Evolutionary conservation across 1,140 invertebrate genomes (phyloP).

Genomic region (Geopemphigus sp.): DNA sequence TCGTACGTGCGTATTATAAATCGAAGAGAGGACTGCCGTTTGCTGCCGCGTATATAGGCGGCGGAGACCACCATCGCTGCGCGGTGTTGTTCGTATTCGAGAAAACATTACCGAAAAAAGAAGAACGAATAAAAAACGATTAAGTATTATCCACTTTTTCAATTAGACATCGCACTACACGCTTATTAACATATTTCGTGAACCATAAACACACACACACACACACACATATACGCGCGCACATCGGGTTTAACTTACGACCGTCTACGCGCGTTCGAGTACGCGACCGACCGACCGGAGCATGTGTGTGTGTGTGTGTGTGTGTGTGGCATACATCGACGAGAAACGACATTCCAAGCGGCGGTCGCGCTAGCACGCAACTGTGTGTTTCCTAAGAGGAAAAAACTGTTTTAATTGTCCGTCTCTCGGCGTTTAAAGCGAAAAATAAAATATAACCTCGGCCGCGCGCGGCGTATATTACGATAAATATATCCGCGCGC

Average conservation of each 20-base stretch:
- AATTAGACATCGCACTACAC: slow-evolving; percentile 20
- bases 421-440: background rate
- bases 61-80: background rate
- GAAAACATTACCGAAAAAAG: slow-evolving; percentile 16
- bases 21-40: slow-evolving; percentile 22
- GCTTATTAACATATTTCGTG: slow-evolving; percentile 28
- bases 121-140: slow-evolving; percentile 11
- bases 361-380: background rate
- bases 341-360: slow-evolving; percentile 28
- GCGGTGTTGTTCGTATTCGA: background rate
- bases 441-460: background rate
- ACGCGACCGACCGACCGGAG: background rate
- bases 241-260: slow-evolving; percentile 23
- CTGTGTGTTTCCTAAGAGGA: background rate
- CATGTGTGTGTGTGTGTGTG: background rate
- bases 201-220: background rate
- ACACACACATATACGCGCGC: no score
- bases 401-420: slow-evolving; percentile 45
- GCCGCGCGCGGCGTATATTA: background rate
- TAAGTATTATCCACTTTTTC: slow-evolving; percentile 17
- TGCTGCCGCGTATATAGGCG: no score
- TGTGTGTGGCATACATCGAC: slow-evolving; percentile 19
- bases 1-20: background rate
- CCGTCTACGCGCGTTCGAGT: background rate
- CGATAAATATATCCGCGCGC: slow-evolving; percentile 14